phyloP scores from a whole-genome alignment of 2,113 vertebrate species.

The Cololabis saira region DNA sequence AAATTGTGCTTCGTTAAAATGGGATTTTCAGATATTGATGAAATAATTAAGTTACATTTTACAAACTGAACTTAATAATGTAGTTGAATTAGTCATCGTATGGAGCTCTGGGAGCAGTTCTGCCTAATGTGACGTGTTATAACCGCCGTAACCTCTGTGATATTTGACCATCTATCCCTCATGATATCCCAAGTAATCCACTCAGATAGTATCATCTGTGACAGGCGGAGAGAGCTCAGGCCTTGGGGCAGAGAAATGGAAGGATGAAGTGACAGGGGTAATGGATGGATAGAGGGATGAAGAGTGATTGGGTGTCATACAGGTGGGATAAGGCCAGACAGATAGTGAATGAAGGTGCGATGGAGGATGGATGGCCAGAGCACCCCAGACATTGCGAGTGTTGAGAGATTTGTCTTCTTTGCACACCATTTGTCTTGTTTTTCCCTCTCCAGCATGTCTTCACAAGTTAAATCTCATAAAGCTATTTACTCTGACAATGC shows the following conservation, averaged over 20 bases:
- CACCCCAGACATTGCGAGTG: slow-evolving; percentile 56
- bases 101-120: neutral
- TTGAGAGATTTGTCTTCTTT: slow-evolving; percentile 69
- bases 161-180: slow-evolving; percentile 44
- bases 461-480: slow-evolving; percentile 50
- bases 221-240: slow-evolving; percentile 70
- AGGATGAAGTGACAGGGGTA: slow-evolving; percentile 71
- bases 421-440: slow-evolving; percentile 65
- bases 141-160: slow-evolving; percentile 38
- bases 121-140: slow-evolving; percentile 1
- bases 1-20: neutral
- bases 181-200: slow-evolving; percentile 60
- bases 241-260: slow-evolving; percentile 76
- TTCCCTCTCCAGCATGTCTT: slow-evolving; percentile 39
- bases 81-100: neutral
- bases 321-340: slow-evolving; percentile 70
- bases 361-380: slow-evolving; percentile 66
- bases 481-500: slow-evolving; percentile 36
- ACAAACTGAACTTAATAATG: neutral
- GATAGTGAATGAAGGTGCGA: slow-evolving; percentile 65
- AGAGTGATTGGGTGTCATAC: slow-evolving; percentile 78
- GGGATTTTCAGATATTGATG: neutral
- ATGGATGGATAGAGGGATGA: slow-evolving; percentile 72
- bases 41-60: neutral
- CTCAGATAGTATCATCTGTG: slow-evolving; percentile 61